Percentiles rank a stretch among this genome's conserved stretches.
Conservation (phyloP, 2,113 vertebrate genomes). For the Lepidothrix coronata region DNA sequence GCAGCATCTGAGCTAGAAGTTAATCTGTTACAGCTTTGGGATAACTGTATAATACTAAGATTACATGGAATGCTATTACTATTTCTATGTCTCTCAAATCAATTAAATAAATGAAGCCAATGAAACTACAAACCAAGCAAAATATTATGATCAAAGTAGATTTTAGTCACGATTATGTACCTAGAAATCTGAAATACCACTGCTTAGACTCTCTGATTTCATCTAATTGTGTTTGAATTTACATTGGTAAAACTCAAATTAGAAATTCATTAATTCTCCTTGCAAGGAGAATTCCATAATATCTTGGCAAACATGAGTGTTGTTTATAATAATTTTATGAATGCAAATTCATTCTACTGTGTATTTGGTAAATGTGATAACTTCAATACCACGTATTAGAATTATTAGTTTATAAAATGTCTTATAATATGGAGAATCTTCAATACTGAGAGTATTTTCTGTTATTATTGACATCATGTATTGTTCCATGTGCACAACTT, state of each 20-base stretch:
- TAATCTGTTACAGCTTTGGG: not conserved
- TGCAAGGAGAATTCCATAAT: not conserved
- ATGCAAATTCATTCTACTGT: not conserved
- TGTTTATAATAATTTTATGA: not conserved
- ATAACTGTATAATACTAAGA: not conserved
- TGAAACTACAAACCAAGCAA: not conserved
- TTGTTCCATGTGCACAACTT: not conserved
- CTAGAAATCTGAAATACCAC: not conserved
- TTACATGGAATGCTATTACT: not conserved
- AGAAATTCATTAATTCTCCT: not conserved
- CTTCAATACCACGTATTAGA: not conserved
- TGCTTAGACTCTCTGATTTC: not conserved
- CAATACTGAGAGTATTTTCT: not conserved
- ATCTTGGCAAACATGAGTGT: not conserved
- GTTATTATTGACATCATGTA: not conserved
- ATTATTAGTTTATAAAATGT: not conserved
- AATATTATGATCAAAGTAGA: not conserved
- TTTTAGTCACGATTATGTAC: not conserved
- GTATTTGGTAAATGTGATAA: not conserved
- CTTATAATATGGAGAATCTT: not conserved
- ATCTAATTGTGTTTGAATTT: not conserved
- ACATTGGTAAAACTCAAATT: not conserved
- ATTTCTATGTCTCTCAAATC: not conserved
- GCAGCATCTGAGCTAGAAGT: not conserved
- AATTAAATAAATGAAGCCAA: conserved; percentile 1